A percentile compares a stretch with the other conserved stretches of the same genome.
Conservation (phyloP, 2,797 vertebrate genomes). For the Falco biarmicus region DNA sequence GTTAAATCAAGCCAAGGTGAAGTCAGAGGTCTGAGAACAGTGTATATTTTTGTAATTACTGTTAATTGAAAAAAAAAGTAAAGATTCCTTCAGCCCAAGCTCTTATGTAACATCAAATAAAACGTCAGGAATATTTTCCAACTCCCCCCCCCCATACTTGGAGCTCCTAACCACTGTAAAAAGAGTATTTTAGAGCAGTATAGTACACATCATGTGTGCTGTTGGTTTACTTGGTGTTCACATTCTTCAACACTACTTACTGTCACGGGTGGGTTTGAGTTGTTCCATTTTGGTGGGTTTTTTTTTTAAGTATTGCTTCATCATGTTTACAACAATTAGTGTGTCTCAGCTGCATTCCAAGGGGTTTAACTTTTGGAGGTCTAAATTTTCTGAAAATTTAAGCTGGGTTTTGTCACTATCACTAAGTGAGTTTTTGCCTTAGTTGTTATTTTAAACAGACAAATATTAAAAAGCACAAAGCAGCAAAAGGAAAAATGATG, state of each 20-base stretch:
- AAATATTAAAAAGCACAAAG: background rate
- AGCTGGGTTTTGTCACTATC: background rate
- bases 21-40: constrained; percentile 40
- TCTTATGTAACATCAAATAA: constrained; percentile 24
- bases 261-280: background rate
- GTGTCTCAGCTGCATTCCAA: background rate
- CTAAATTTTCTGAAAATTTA: background rate
- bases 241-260: background rate
- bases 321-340: background rate
- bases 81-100: background rate
- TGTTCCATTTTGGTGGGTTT: background rate
- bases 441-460: background rate
- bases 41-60: constrained; percentile 62
- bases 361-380: background rate
- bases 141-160: background rate
- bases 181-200: background rate
- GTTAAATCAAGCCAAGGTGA: constrained; percentile 45
- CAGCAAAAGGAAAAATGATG: background rate
- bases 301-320: background rate
- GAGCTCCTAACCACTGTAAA: background rate
- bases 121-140: background rate
- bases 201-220: background rate
- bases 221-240: background rate
- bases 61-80: constrained; percentile 2
- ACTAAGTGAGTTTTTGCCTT: background rate